phyloP scores from a whole-genome alignment of 2,113 vertebrate genomes.

The Acrocephalus kingi region DNA sequence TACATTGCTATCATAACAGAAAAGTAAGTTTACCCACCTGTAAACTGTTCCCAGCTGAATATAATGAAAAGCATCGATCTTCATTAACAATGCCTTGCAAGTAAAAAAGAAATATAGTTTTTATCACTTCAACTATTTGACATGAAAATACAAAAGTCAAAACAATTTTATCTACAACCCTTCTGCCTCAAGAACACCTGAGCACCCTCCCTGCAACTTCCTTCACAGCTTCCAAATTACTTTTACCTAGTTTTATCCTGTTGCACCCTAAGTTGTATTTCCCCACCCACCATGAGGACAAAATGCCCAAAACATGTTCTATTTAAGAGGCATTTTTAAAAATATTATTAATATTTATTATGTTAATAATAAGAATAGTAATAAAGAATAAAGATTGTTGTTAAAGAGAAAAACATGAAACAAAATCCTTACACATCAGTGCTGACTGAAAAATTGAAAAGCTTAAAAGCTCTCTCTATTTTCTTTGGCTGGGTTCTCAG shows the following conservation, averaged over 20 bases:
- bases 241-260: background rate
- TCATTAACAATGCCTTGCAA: conserved; percentile 91
- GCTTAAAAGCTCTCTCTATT: background rate
- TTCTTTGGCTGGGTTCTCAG: background rate
- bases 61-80: conserved; percentile 98
- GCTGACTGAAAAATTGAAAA: background rate
- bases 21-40: conserved; percentile 71
- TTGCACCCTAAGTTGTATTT: background rate
- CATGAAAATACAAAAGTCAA: background rate
- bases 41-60: conserved; percentile 88
- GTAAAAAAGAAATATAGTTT: background rate
- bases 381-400: background rate
- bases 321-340: background rate
- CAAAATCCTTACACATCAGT: background rate
- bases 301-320: background rate
- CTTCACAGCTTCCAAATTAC: background rate
- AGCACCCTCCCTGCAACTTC: background rate
- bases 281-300: background rate
- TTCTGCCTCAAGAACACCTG: background rate
- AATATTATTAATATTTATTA: background rate
- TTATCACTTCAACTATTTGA: background rate
- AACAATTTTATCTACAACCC: background rate
- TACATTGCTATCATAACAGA: background rate
- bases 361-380: background rate
- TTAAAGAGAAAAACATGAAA: background rate